Base-by-base conservation (phyloP, 2,888 invertebrate genomes). In the Clunio marinus region DNA sequence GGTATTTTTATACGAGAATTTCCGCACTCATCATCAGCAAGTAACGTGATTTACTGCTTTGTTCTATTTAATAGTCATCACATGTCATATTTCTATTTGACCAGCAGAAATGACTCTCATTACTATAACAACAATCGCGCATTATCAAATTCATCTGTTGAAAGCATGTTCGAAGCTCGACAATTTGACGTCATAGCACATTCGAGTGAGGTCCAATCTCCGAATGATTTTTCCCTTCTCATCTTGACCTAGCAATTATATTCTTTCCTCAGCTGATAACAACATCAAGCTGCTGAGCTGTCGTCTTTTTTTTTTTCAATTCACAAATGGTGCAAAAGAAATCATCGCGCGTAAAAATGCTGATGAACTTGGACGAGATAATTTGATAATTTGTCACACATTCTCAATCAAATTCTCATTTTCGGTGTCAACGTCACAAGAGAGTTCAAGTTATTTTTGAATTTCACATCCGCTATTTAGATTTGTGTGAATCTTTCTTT, bases 141-240 rank as follows among this genome's bases (percentile, higher is more conserved):
- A 37, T 68, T 68, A 68, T 68, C 68, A 27, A 37, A 10, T 58
- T 57, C 68, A 68, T 68, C 58, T 58, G 27, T 2, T 68, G 41
- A 17, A 68, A 57, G 58, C 68, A 58, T 68, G 68, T 8, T 58
- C n/a, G n/a, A n/a, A n/a, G n/a, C n/a, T n/a, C 27, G n/a, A n/a
- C 20, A 41, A 20, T 32, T 65, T 51, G 66, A 66, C 66, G 66
- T 66, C 66, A n/a, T n/a, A n/a, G n/a, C n/a, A 66, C 32, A 8
- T 17, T 3, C 22, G 5, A 22, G 55, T 24, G 24, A 55, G 55
- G 24, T 55, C n/a, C 24, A 20, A 27, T 10, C 7, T n/a, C 51
- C 22, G 17, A 22, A 10, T 41, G 41, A 41, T 41, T 13, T n/a
- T 13, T 10, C 51, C n/a, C n/a, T n/a, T n/a, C n/a, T n/a, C n/a